Base-by-base conservation (phyloP, 2,888 invertebrate genomes). In the Andrena praecox region DNA sequence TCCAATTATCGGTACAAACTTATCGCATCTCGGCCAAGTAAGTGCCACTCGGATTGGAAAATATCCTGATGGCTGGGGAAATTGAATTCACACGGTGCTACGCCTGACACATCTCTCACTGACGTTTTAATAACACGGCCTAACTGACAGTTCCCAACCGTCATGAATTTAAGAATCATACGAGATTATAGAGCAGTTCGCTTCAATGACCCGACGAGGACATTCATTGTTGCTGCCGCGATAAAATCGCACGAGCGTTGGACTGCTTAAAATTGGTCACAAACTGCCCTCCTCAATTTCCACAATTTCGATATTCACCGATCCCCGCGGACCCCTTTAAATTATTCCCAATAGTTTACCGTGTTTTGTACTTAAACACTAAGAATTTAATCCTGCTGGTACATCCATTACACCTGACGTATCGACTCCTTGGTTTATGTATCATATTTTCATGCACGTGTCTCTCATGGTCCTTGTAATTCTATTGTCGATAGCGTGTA, bases 1-100 rank as follows among this genome's bases (percentile, higher is more conserved):
- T 50, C 59, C 77, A 73, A 81, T 81, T 81, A 80, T 56, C 62
- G 60, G 68, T 31, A 33, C 60, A 70, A 78, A 78, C 64, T 60
- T 78, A 74, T 62, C 54, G 48, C 10, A 10, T 52, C 54, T 54
- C 31, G 35, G 5, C 0, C 60, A 27, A 50, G 20, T 20, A 10
- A n/a, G 20, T 66, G 42, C 50, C 29, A 62, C 48, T 59, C 67
- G 29, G n/a, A 60, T 5, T 66, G n/a, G 31, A 63, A 75, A 69
- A 75, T 63, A 20, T 42, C 56, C 63, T 20, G 16, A 33, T 52
- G 24, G 2, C 5, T 33, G 24, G 33, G 42, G 54, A 42, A 52
- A 71, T 68, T 56, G 42, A 52, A 75, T 68, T 63, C 20, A 20
- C 24, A 16, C 52, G 8, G 27, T n/a, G 20, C 24, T 2, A n/a